A percentile compares a stretch with the other conserved stretches of the same genome.
Evolutionary conservation across 92 coral and sea anemone species (phyloP).

Genomic region (Palythoa grandiflora): DNA sequence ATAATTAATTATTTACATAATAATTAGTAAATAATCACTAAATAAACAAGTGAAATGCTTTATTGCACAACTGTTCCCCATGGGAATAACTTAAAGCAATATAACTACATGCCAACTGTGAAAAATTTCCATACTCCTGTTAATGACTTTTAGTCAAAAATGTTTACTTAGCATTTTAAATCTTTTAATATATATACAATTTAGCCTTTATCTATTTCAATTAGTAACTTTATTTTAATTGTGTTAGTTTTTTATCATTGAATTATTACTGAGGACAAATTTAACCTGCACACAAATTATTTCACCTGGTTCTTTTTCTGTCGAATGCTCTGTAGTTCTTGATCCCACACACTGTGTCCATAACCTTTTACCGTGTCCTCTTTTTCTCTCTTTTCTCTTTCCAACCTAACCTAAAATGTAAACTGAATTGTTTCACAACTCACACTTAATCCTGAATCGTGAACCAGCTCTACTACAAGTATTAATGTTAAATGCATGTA

Average conservation of each 20-base stretch:
- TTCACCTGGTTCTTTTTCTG: constrained; percentile 82
- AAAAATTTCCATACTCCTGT: not conserved
- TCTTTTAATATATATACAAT: too few species aligned
- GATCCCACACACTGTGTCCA: constrained; percentile 89
- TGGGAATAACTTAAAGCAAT: too few species aligned
- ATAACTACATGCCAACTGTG: not conserved
- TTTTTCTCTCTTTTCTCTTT: constrained; percentile 43
- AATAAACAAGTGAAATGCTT: too few species aligned
- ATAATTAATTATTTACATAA: too few species aligned
- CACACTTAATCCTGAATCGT: not conserved
- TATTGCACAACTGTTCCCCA: too few species aligned
- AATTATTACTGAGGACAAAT: not conserved
- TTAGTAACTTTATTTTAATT: too few species aligned
- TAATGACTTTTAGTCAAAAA: not conserved
- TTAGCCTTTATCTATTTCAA: too few species aligned
- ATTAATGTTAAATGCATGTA: not conserved
- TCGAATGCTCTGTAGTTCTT: constrained; percentile 81
- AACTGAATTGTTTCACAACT: not conserved
- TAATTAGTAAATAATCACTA: too few species aligned
- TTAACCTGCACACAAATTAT: not conserved
- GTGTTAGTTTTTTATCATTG: too few species aligned
- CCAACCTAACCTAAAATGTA: constrained; percentile 21
- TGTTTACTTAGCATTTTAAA: not conserved
- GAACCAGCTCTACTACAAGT: not conserved
- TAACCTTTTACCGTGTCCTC: constrained; percentile 60